Evolutionary conservation across 2,113 vertebrate genomes (phyloP).

Genomic region (Poicephalus meyeri): DNA sequence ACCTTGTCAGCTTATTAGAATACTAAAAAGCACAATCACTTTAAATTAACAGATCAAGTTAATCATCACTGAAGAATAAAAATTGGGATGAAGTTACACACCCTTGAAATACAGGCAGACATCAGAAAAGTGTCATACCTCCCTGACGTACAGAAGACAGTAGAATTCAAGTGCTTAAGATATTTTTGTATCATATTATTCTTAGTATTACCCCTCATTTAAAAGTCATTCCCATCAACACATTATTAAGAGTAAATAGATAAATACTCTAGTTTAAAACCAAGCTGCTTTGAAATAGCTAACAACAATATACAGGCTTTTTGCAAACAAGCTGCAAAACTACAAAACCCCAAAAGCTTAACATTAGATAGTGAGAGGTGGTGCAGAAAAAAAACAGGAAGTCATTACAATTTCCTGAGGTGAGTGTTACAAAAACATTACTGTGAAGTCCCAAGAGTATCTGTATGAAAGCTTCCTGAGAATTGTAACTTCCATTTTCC

Average conservation of each 20-base stretch:
- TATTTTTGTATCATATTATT: background rate
- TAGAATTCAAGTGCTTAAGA: background rate
- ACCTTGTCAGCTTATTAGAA: background rate
- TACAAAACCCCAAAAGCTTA: background rate
- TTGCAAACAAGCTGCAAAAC: background rate
- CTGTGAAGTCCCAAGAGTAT: background rate
- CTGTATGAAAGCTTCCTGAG: background rate
- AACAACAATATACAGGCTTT: background rate
- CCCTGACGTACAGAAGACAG: rapidly evolving
- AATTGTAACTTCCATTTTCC: background rate
- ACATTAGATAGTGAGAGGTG: background rate
- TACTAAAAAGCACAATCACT: background rate
- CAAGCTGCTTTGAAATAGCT: background rate
- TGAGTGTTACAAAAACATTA: background rate
- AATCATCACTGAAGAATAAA: background rate
- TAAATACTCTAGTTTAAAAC: background rate
- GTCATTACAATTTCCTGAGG: background rate
- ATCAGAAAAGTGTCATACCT: background rate
- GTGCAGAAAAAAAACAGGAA: background rate
- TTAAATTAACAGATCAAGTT: background rate
- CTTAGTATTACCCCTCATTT: background rate
- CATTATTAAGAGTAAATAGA: background rate
- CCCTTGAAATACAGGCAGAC: background rate
- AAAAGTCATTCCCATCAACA: background rate
- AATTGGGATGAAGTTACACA: background rate